Conservation (phyloP, 2,888 invertebrate genomes). For the Drosophila bunnanda region DNA sequence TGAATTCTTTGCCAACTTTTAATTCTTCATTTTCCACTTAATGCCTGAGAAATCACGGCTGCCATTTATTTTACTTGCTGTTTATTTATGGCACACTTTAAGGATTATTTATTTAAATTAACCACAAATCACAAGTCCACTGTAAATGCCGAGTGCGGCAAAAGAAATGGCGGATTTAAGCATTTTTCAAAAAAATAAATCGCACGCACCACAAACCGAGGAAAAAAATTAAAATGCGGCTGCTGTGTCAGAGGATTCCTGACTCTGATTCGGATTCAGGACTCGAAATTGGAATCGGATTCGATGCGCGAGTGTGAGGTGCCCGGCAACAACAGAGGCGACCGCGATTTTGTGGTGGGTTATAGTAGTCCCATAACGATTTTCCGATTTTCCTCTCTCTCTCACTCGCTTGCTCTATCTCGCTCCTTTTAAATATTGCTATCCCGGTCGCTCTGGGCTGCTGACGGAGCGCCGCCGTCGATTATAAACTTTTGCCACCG, state of each 20-base stretch:
- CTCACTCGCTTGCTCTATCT: neutral
- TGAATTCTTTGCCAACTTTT: neutral
- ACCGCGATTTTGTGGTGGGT: slow-evolving; percentile 70
- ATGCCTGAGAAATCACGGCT: slow-evolving; percentile 6
- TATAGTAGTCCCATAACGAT: slow-evolving; percentile 72
- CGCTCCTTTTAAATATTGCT: slow-evolving; percentile 10
- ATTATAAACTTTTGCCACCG: slow-evolving; percentile 42
- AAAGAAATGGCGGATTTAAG: slow-evolving; percentile 31
- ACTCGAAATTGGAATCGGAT: slow-evolving; percentile 65
- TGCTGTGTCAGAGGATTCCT: slow-evolving; percentile 47
- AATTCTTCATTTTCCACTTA: neutral
- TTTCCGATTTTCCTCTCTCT: slow-evolving; percentile 67
- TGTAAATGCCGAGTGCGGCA: slow-evolving; percentile 13
- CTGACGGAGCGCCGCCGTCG: slow-evolving; percentile 13
- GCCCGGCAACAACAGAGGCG: slow-evolving; percentile 62
- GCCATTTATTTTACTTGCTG: slow-evolving; percentile 17
- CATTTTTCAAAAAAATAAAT: slow-evolving; percentile 42
- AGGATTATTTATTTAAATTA: slow-evolving; percentile 76
- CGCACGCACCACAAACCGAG: slow-evolving; percentile 62
- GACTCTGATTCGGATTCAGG: slow-evolving; percentile 56
- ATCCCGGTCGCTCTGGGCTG: slow-evolving; percentile 59
- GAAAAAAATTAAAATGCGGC: slow-evolving; percentile 69
- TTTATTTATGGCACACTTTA: slow-evolving; percentile 56
- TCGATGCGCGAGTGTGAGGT: slow-evolving; percentile 51
- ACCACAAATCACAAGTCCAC: slow-evolving; percentile 71